phyloP scores from a whole-genome alignment of 2,888 invertebrate species.

The Ochropacha duplaris region DNA sequence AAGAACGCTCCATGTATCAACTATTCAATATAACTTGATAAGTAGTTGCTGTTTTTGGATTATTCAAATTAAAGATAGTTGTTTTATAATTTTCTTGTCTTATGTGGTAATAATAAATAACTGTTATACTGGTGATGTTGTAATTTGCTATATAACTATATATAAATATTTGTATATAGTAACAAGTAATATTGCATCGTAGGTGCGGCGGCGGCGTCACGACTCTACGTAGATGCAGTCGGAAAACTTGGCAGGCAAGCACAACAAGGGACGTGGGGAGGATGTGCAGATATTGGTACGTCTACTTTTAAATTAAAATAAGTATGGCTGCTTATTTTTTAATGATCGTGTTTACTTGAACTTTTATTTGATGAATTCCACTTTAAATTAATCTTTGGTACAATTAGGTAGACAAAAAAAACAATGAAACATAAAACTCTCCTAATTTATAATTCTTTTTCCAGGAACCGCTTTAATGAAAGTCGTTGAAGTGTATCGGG shows the following conservation, averaged over 20 bases:
- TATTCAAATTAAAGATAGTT: background rate
- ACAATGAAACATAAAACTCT: background rate
- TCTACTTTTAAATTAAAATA: conserved; percentile 18
- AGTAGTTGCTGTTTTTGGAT: background rate
- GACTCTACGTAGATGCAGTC: conserved; percentile 94
- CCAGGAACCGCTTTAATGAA: conserved; percentile 95
- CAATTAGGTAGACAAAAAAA: conserved; percentile 10
- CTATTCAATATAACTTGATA: background rate
- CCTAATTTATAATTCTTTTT: conserved; percentile 22
- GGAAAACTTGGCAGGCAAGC: conserved; percentile 94
- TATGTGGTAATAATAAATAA: background rate
- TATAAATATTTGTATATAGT: background rate
- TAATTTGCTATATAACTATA: background rate
- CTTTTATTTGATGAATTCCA: no score
- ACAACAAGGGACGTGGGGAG: conserved; percentile 94
- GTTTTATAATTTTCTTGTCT: background rate
- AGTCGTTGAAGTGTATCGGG: conserved; percentile 96
- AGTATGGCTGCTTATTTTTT: no score
- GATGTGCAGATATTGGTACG: conserved; percentile 95
- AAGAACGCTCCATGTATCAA: background rate
- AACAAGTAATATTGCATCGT: conserved; percentile 23
- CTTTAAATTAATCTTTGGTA: conserved; percentile 8
- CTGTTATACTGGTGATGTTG: background rate
- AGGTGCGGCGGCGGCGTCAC: conserved; percentile 95
- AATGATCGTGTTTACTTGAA: no score